Base-by-base conservation (phyloP, 2,797 vertebrate species). In the Sparidentex hasta region DNA sequence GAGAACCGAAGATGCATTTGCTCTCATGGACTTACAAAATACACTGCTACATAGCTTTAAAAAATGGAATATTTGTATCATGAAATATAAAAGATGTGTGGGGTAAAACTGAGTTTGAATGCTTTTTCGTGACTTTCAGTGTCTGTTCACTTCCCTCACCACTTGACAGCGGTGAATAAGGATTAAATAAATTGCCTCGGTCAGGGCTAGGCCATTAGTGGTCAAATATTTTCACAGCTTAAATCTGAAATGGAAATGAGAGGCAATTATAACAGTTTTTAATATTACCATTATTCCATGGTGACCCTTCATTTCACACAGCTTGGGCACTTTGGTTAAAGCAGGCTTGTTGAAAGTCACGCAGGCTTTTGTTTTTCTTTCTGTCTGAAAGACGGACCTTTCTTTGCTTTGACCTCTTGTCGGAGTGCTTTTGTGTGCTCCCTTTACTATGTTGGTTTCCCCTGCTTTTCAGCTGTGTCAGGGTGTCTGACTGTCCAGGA, bases 341-440 rank as follows among this genome's bases (percentile, higher is more conserved):
- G 81, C 47, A 78, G 63, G 33, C 77, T 7, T 88, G 79, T 62
- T 92, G 88, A 94, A 93, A 94, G 87, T 84, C 52, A 13, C 70
- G 56, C 55, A 82, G 92, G 87, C 73, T 88, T 92, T 85, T 88
- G 78, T 90, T 91, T 93, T 80, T 88, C 87, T 90, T 83, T 92
- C 65, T 74, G 64, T 79, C 59, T 94, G 92, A 96, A 95, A 94
- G 91, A 83, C 50, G 50, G 67, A 69, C 85, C 94, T 95, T 85
- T 93, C 93, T 91, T 92, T 25, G 21, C 79, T 82, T 80, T 92
- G 90, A 94, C 91, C 91, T 95, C 92, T 71, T 20, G 76, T 72
- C 81, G 80, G 70, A 93, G 74, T 69, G 78, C 81, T 88, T 76
- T 92, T 27, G 81, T 95, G 93, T 87, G 80, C 88, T 92, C 91